phyloP scores from a whole-genome alignment of 2,888 invertebrate species.

The Hemistola chrysoprasaria region DNA sequence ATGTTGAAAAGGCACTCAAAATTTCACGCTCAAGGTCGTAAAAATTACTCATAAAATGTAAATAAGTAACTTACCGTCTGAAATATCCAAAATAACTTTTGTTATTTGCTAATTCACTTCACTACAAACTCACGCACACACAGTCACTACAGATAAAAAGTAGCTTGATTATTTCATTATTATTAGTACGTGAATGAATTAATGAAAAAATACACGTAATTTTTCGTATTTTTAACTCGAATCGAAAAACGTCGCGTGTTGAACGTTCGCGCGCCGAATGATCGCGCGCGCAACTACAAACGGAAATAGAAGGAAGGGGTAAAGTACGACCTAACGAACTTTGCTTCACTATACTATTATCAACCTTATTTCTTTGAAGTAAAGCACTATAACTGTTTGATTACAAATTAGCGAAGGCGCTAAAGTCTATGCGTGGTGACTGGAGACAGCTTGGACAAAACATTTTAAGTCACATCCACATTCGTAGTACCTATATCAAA shows the following conservation, averaged over 20 bases:
- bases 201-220: slow-evolving; percentile 25
- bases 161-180: slow-evolving; percentile 40
- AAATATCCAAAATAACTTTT: slow-evolving; percentile 18
- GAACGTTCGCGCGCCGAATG: slow-evolving; percentile 68
- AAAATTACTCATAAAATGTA: slow-evolving; percentile 22
- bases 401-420: too few species aligned
- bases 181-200: slow-evolving; percentile 35
- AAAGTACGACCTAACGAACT: too few species aligned
- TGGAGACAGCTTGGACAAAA: too few species aligned
- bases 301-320: slow-evolving; percentile 44
- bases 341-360: too few species aligned
- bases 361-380: too few species aligned
- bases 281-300: slow-evolving; percentile 57
- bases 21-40: slow-evolving; percentile 26
- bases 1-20: slow-evolving; percentile 16
- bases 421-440: too few species aligned
- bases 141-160: slow-evolving; percentile 26
- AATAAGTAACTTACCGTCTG: slow-evolving; percentile 17
- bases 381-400: too few species aligned
- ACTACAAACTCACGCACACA: slow-evolving; percentile 23
- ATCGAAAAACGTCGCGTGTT: slow-evolving; percentile 47
- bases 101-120: slow-evolving; percentile 16
- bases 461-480: too few species aligned
- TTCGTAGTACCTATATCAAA: too few species aligned
- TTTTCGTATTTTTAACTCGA: slow-evolving; percentile 40